These are phyloP conservation scores for Heterotis niloticus DNA, from an alignment of 2,113 vertebrate genomes.

Conservation along the genomic window DNA sequence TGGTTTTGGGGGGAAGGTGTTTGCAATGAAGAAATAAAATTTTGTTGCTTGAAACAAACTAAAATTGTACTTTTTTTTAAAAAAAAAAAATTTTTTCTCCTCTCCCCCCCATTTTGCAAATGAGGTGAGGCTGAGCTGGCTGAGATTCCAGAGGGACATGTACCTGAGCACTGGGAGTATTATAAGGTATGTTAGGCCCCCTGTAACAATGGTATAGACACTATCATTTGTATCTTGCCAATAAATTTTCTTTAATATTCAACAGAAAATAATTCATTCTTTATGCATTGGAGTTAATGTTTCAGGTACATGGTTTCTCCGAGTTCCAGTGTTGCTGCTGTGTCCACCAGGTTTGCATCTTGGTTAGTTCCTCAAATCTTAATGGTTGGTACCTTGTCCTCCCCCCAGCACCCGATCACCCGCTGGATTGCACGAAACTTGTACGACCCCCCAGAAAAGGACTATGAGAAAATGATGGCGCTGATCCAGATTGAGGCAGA, in stretches of 20 bases:
- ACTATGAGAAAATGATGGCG: slow-evolving; percentile 87
- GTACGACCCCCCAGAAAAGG: slow-evolving; percentile 76
- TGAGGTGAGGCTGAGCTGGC: slow-evolving; percentile 74
- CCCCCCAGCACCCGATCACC: slow-evolving; percentile 83
- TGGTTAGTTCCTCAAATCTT: background rate
- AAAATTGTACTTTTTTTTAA: no score
- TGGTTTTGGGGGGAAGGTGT: background rate
- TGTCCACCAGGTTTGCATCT: background rate
- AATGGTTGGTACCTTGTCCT: background rate
- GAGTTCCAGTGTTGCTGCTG: background rate
- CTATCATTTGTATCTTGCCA: background rate
- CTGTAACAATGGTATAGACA: background rate
- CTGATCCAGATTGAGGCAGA: slow-evolving; percentile 68
- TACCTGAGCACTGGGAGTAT: slow-evolving; percentile 75
- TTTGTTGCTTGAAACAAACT: background rate
- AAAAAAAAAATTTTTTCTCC: background rate
- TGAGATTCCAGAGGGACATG: slow-evolving; percentile 73
- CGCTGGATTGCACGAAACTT: slow-evolving; percentile 76
- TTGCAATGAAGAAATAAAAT: no score
- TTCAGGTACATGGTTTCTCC: background rate
- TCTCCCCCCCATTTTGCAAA: background rate
- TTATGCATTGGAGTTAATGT: background rate
- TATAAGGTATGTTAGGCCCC: slow-evolving; percentile 52
- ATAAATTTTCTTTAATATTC: no score
- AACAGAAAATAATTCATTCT: no score